These are phyloP conservation scores for Eumerus sabulonum DNA, from an alignment of 2,888 invertebrate species.

Conservation along the genomic window DNA sequence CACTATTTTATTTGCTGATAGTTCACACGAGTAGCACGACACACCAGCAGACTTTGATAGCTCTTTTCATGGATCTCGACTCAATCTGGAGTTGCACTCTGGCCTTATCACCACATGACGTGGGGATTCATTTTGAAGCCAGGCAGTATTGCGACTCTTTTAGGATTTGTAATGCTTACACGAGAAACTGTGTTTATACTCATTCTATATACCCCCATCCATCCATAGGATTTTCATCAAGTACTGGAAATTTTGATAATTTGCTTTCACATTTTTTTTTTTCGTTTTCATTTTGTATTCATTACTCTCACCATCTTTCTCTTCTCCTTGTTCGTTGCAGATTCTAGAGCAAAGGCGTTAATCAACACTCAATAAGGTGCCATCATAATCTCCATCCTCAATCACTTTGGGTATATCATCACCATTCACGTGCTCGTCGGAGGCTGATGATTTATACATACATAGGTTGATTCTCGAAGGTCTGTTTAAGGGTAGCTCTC, in stretches of 20 bases:
- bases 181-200: conserved; percentile 46
- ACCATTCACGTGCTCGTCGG: background rate
- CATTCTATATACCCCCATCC: conserved; percentile 10
- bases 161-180: conserved; percentile 30
- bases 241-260: conserved; percentile 28
- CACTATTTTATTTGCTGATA: conserved; percentile 56
- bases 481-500: conserved; percentile 21
- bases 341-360: conserved; percentile 61
- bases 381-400: conserved; percentile 21
- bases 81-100: background rate
- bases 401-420: no score
- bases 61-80: background rate
- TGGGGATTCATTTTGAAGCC: conserved; percentile 20
- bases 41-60: conserved; percentile 7
- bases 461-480: background rate
- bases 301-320: no score
- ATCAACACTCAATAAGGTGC: conserved; percentile 51
- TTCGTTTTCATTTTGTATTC: conserved; percentile 5
- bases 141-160: no score
- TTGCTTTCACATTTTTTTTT: conserved; percentile 49
- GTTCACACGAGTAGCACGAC: conserved; percentile 22
- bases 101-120: background rate
- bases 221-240: conserved; percentile 29
- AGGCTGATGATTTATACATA: conserved; percentile 21
- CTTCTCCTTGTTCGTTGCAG: conserved; percentile 25